Conservation (phyloP, 1,140 invertebrate genomes). For the Subanguina moxae region DNA sequence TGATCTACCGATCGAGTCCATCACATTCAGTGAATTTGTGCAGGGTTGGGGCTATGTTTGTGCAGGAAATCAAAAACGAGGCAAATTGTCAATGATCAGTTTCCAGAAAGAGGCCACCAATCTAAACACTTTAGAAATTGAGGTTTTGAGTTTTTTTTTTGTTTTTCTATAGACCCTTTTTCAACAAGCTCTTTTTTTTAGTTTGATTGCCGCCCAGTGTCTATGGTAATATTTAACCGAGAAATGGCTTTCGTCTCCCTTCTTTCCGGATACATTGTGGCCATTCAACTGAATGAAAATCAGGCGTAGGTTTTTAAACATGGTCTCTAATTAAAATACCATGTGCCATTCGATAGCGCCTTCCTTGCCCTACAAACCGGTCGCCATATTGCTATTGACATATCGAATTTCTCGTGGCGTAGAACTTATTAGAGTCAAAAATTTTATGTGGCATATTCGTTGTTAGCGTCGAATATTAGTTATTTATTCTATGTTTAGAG, state of each 20-base stretch:
- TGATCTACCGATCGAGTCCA: constrained; percentile 50
- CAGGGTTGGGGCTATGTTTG: constrained; percentile 56
- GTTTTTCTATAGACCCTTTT: neutral
- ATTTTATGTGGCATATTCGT: too few relatives aligned
- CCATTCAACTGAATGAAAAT: constrained; percentile 52
- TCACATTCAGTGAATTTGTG: constrained; percentile 43
- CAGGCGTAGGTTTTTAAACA: constrained; percentile 18
- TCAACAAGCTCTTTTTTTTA: constrained; percentile 31
- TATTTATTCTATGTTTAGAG: constrained; percentile 16
- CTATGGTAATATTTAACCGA: constrained; percentile 58
- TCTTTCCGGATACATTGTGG: constrained; percentile 61
- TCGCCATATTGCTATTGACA: too few relatives aligned
- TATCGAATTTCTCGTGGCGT: too few relatives aligned
- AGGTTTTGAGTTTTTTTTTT: constrained; percentile 60
- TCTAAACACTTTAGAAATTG: constrained; percentile 61
- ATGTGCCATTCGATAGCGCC: too few relatives aligned
- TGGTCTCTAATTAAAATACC: too few relatives aligned
- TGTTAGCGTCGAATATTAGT: too few relatives aligned
- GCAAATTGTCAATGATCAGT: constrained; percentile 59
- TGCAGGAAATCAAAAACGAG: constrained; percentile 62
- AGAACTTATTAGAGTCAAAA: too few relatives aligned
- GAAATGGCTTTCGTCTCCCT: constrained; percentile 62
- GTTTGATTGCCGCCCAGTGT: constrained; percentile 63
- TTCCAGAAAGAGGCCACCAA: constrained; percentile 57
- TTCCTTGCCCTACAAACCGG: too few relatives aligned